Evolutionary conservation across 2,797 vertebrate species (phyloP).

Genomic region (Notolabrus celidotus): DNA sequence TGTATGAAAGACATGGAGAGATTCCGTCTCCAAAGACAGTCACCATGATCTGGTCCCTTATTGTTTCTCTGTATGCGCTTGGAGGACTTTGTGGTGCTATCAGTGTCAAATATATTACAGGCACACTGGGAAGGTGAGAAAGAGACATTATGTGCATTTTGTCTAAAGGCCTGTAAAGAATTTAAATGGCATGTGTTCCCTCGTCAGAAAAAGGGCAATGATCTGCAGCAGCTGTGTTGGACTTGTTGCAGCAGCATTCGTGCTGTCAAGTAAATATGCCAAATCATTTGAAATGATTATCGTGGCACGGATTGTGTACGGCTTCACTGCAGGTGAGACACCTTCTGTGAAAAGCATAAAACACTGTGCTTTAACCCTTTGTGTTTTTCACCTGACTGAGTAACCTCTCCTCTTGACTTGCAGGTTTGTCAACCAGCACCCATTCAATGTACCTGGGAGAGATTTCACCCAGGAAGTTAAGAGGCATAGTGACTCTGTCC

Average conservation of each 20-base stretch:
- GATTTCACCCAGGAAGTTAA: conserved; percentile 82
- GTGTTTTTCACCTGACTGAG: neutral
- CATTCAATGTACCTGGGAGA: conserved; percentile 87
- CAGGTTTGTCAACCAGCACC: conserved; percentile 79
- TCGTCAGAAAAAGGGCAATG: conserved; percentile 85
- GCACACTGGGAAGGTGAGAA: conserved; percentile 85
- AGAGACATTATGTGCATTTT: neutral
- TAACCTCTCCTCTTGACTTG: neutral
- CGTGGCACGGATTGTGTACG: conserved; percentile 84
- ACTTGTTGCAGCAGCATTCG: conserved; percentile 76
- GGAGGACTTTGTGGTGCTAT: conserved; percentile 85
- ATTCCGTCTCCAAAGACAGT: conserved; percentile 68
- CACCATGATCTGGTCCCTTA: conserved; percentile 87
- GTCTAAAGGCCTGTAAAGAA: neutral
- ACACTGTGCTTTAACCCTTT: neutral
- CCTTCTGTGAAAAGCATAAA: neutral
- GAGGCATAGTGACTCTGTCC: conserved; percentile 83
- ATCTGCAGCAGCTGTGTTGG: conserved; percentile 77
- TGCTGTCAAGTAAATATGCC: conserved; percentile 81
- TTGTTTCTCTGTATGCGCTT: conserved; percentile 83
- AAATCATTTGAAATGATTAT: conserved; percentile 90
- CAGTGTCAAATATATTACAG: conserved; percentile 73
- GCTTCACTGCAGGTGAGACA: conserved; percentile 82
- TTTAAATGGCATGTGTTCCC: conserved; percentile 13
- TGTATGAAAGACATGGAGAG: conserved; percentile 79